Base-by-base conservation (phyloP, 2,113 vertebrate species). In the Nothocercus nigrocapillus region DNA sequence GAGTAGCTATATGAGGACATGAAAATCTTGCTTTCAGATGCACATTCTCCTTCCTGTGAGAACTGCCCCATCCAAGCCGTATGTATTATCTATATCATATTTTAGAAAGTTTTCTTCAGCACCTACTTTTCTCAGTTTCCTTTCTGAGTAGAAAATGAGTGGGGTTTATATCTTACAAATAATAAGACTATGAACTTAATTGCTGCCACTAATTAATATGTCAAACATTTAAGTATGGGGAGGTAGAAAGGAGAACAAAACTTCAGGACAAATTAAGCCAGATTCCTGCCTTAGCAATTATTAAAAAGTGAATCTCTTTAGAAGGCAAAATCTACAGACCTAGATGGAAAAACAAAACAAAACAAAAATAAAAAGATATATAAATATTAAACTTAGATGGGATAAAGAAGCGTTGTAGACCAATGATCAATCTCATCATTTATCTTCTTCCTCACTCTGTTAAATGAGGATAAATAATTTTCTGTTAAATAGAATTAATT, bases 1-100 rank as follows among this genome's bases (percentile, higher is more conserved):
- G 3, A 5, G 40, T 18, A 18, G 4, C 2, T 49, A 1, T 20
- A 49, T 38, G 12, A 75, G 7, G 11, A 70, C 1, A 4, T 67
- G 58, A 53, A 7, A 54, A 8, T 25, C 22, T 67, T 62, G 13
- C 3, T 44, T 82, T 38, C 70, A 61, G 27, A 74, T 22, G 9
- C 13, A 36, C 56, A 9, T 6, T 62, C 5, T 45, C 17, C 8
- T 34, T 66, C 38, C 72, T 83, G 6, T 36, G 67, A 27, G 20
- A 80, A 72, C 45, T 7, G 28, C 4, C 3, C 3, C 0, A 17
- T 19, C 16, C 21, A 16, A 59, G 49, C 10, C 5, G 44, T 11
- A 59, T 4, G 14, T 45, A n/a, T 27, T 51, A 6, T 49, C 34
- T 42, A 58, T 59, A 53, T 53, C 5, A n/a, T 4, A 16, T 85